Percentiles rank a stretch among this genome's conserved stretches.
phyloP scores from a whole-genome alignment of 1,140 invertebrate species.

The Aphelenchoides avenae region DNA sequence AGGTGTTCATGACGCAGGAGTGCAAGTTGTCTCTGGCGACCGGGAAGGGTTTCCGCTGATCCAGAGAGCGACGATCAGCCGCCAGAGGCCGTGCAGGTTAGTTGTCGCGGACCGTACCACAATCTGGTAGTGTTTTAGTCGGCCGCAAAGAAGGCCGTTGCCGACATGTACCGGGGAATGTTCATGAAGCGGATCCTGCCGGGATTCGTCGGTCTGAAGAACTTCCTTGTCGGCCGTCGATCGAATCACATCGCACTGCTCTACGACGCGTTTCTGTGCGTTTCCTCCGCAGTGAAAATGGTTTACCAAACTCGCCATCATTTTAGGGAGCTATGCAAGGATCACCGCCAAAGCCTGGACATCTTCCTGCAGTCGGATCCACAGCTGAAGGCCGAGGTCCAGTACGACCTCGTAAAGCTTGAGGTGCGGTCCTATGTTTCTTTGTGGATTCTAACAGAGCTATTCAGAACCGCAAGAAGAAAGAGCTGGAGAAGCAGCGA shows the following conservation, averaged over 20 bases:
- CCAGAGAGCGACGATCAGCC: conserved; percentile 37
- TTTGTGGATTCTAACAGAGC: too few species aligned
- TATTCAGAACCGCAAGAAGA: too few species aligned
- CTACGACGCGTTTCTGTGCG: too few species aligned
- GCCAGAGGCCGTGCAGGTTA: conserved; percentile 34
- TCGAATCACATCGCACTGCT: conserved; percentile 7
- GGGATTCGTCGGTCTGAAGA: conserved; percentile 18
- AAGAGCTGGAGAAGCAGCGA: too few species aligned
- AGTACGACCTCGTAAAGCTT: conserved; percentile 29
- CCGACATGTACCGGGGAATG: conserved; percentile 21
- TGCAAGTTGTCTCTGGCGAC: too few species aligned
- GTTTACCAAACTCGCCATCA: neutral
- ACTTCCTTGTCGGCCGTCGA: conserved; percentile 24
- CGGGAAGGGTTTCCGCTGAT: too few species aligned
- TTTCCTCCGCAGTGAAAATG: too few species aligned
- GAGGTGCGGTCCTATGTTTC: neutral
- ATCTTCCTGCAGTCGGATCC: conserved; percentile 30
- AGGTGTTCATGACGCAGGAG: too few species aligned
- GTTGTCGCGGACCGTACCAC: neutral
- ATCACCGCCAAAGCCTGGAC: conserved; percentile 30
- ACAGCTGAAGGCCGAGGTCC: conserved; percentile 28
- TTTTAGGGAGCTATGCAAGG: conserved; percentile 28
- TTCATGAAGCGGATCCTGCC: conserved; percentile 29
- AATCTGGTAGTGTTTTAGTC: conserved; percentile 13
- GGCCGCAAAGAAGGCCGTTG: conserved; percentile 31